Evolutionary conservation across 2,797 vertebrate genomes (phyloP).

Genomic region (Myoxocephalus aenaeus): DNA sequence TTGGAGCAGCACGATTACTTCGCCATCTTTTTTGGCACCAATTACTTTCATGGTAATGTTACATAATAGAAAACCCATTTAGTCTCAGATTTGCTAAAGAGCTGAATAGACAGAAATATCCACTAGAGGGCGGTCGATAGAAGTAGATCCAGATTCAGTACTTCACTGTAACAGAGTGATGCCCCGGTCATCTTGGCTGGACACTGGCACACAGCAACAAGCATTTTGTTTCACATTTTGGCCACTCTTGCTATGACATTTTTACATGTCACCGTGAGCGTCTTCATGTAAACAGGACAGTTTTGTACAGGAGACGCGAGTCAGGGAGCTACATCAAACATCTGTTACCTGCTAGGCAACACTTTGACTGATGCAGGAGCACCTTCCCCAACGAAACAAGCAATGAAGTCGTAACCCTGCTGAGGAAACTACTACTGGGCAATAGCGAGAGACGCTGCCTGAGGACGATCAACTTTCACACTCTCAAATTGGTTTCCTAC

Average conservation of each 20-base stretch:
- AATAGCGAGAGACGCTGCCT: slow-evolving; percentile 5
- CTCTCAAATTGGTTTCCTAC: neutral
- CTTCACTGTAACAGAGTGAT: neutral
- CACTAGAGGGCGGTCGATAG: slow-evolving; percentile 37
- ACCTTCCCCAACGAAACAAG: slow-evolving; percentile 19
- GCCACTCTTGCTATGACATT: neutral
- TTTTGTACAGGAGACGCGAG: slow-evolving; percentile 22
- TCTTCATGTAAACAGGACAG: slow-evolving; percentile 7
- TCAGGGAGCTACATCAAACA: slow-evolving; percentile 45
- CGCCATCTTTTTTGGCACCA: neutral
- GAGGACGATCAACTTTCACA: slow-evolving; percentile 12
- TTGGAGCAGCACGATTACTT: neutral
- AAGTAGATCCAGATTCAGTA: neutral
- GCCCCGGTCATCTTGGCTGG: neutral
- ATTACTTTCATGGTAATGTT: neutral
- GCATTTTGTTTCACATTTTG: neutral
- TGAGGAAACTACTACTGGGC: slow-evolving; percentile 23
- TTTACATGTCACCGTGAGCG: neutral
- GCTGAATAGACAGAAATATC: neutral
- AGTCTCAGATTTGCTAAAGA: neutral
- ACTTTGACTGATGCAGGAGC: slow-evolving; percentile 34
- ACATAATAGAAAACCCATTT: slow-evolving; percentile 5
- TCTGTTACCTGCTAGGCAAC: slow-evolving; percentile 39
- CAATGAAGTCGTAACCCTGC: slow-evolving; percentile 33
- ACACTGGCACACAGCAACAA: neutral